A percentile compares a stretch with the other conserved stretches of the same genome.
Evolutionary conservation across 1,140 invertebrate genomes (phyloP).

Genomic region (Tachypleus tridentatus): DNA sequence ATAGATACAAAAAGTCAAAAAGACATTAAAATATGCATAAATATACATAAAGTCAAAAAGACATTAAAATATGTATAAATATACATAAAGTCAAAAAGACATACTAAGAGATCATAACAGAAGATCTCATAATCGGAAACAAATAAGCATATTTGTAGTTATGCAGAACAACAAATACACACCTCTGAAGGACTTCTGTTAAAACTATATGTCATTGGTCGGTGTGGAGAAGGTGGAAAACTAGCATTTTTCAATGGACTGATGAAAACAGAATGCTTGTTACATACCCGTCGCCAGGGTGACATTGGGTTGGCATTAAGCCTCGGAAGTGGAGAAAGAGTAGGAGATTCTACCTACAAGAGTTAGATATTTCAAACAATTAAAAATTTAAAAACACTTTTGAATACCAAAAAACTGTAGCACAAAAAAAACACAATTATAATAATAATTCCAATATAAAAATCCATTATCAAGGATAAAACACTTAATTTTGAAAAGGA

Average conservation of each 20-base stretch:
- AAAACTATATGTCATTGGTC: constrained; percentile 66
- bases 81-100: neutral
- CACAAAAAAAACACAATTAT: too few species aligned
- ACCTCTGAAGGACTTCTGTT: constrained; percentile 82
- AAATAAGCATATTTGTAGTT: too few species aligned
- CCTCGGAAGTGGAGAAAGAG: constrained; percentile 63
- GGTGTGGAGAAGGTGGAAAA: constrained; percentile 41
- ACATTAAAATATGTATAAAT: too few species aligned
- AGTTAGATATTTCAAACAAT: too few species aligned
- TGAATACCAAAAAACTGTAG: neutral
- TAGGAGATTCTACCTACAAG: constrained; percentile 40
- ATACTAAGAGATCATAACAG: too few species aligned
- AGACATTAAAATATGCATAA: neutral
- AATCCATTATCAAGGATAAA: too few species aligned
- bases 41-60: neutral
- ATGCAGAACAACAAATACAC: constrained; percentile 19
- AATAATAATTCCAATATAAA: too few species aligned
- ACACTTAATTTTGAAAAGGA: too few species aligned
- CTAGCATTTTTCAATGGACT: constrained; percentile 42
- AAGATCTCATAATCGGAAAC: too few species aligned
- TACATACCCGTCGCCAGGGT: constrained; percentile 54
- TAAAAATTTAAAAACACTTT: constrained; percentile 23
- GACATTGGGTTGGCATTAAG: constrained; percentile 49
- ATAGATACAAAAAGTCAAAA: neutral
- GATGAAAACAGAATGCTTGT: constrained; percentile 50